Percentiles rank a stretch among this genome's conserved stretches.
These are phyloP conservation scores for Neodon shergylaensis DNA, from an alignment of 2,113 vertebrate genomes.

Conservation along the genomic window DNA sequence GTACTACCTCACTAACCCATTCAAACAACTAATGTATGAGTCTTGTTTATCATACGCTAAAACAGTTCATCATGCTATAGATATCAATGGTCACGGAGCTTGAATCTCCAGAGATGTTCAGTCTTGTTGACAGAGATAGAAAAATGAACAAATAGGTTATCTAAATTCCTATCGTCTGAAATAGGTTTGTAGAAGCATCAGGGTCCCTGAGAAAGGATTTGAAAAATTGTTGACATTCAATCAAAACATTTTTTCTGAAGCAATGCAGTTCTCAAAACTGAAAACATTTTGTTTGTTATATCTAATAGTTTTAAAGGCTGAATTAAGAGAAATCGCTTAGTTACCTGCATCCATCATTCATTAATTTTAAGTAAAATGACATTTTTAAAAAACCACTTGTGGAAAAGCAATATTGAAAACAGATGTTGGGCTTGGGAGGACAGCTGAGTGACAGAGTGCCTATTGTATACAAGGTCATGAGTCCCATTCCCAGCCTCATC, in stretches of 20 bases:
- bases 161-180: neutral
- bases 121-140: neutral
- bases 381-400: neutral
- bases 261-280: neutral
- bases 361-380: neutral
- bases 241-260: neutral
- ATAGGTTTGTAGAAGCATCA: neutral
- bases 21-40: neutral
- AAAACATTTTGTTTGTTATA: neutral
- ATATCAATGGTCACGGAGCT: neutral
- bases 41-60: neutral
- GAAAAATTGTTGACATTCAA: neutral
- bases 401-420: slow-evolving; percentile 3
- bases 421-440: too few species aligned
- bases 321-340: neutral
- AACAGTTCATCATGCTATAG: neutral
- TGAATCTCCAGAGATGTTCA: neutral
- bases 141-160: neutral
- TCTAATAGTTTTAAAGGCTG: neutral
- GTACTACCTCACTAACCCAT: neutral
- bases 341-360: neutral
- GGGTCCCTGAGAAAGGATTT: neutral
- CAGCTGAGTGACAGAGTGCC: neutral
- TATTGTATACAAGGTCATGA: neutral
- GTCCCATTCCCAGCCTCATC: neutral